These are phyloP conservation scores for Pseudobourletiella spinata DNA, from an alignment of 1,140 invertebrate genomes.

Conservation along the genomic window DNA sequence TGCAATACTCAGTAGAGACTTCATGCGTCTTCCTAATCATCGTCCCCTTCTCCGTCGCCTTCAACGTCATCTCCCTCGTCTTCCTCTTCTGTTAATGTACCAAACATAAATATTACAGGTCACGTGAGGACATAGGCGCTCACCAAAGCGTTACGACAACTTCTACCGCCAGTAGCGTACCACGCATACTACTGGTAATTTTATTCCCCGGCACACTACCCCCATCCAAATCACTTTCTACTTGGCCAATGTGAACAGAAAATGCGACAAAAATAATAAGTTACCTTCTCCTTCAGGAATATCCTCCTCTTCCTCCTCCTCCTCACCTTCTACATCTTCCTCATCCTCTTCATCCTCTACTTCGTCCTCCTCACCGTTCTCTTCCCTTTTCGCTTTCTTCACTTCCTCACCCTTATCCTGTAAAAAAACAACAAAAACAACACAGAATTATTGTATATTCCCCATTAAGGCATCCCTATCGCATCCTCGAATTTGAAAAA, in stretches of 20 bases:
- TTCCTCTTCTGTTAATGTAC: slow-evolving; percentile 27
- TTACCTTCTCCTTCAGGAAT: slow-evolving; percentile 36
- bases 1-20: slow-evolving; percentile 12
- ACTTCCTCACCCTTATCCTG: slow-evolving; percentile 32
- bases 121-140: too few relatives aligned
- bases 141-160: too few relatives aligned
- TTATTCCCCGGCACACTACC: too few relatives aligned
- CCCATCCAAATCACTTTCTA: neutral
- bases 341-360: slow-evolving; percentile 36
- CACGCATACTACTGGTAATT: too few relatives aligned
- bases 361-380: slow-evolving; percentile 36
- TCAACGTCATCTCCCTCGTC: slow-evolving; percentile 30
- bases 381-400: slow-evolving; percentile 38
- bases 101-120: slow-evolving; percentile 6
- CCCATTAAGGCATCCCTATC: too few relatives aligned
- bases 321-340: slow-evolving; percentile 35
- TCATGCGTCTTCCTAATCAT: slow-evolving; percentile 34
- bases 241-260: neutral
- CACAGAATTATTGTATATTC: neutral
- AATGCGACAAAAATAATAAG: too few relatives aligned
- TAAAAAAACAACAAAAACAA: slow-evolving; percentile 10
- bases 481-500: too few relatives aligned
- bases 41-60: slow-evolving; percentile 29
- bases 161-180: too few relatives aligned
- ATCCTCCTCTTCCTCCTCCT: slow-evolving; percentile 38